Percentiles rank a stretch among this genome's conserved stretches.
These are phyloP conservation scores for Macrophya alboannulata DNA, from an alignment of 2,888 invertebrate genomes.

Conservation along the genomic window DNA sequence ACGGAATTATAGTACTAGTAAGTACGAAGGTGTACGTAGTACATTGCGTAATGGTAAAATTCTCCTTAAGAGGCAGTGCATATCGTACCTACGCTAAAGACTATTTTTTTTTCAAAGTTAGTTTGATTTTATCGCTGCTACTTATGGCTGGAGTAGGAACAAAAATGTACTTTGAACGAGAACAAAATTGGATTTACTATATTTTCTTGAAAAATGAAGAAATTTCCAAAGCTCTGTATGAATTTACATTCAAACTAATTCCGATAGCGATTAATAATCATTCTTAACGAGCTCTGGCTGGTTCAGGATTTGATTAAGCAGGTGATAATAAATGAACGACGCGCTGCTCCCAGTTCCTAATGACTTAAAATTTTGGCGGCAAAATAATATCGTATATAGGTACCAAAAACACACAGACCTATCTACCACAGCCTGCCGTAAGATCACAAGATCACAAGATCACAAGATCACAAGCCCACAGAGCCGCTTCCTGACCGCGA, in stretches of 20 bases:
- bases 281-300: neutral
- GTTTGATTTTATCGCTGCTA: conserved; percentile 18
- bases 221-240: neutral
- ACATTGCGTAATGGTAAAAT: conserved; percentile 49
- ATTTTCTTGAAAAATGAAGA: neutral
- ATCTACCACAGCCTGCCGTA: conserved; percentile 32
- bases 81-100: conserved; percentile 14
- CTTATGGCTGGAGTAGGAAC: neutral
- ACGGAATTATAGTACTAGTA: conserved; percentile 45
- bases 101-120: conserved; percentile 21
- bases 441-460: conserved; percentile 56
- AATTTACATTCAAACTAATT: neutral
- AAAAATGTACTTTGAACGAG: neutral
- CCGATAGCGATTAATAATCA: conserved; percentile 22
- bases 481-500: conserved; percentile 72
- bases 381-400: conserved; percentile 54
- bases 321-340: conserved; percentile 50
- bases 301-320: conserved; percentile 41
- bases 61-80: neutral
- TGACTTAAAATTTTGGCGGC: conserved; percentile 46
- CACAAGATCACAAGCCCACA: conserved; percentile 73
- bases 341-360: conserved; percentile 15
- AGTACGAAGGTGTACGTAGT: conserved; percentile 50
- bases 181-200: neutral
- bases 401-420: conserved; percentile 52